These are phyloP conservation scores for Bombus breviceps DNA, from an alignment of 1,140 invertebrate genomes.

Conservation along the genomic window DNA sequence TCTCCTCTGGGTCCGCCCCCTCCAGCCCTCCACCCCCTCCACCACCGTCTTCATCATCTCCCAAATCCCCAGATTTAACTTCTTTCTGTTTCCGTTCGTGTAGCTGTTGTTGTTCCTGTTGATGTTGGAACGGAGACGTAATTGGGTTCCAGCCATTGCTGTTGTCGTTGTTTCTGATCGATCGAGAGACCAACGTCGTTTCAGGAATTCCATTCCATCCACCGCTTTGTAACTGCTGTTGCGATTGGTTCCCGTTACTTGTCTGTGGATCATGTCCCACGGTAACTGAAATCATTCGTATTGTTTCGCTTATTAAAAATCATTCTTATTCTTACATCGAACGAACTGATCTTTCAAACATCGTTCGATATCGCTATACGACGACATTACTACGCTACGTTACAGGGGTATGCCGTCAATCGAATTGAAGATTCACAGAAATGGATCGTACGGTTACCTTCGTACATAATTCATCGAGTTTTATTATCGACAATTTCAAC, in stretches of 20 bases:
- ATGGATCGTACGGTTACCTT: slow-evolving; percentile 39
- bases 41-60: slow-evolving; percentile 80
- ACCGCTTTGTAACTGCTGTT: slow-evolving; percentile 61
- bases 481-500: slow-evolving; percentile 38
- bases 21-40: slow-evolving; percentile 87
- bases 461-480: slow-evolving; percentile 31
- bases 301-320: not conserved
- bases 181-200: slow-evolving; percentile 62
- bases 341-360: not conserved
- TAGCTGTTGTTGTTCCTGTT: slow-evolving; percentile 60
- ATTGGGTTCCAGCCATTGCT: slow-evolving; percentile 65
- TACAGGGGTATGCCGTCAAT: not conserved
- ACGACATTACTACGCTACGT: not conserved
- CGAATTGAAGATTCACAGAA: slow-evolving; percentile 1
- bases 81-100: slow-evolving; percentile 69
- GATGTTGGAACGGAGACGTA: slow-evolving; percentile 55
- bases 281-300: slow-evolving; percentile 65
- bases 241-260: slow-evolving; percentile 69
- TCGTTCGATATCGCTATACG: not conserved
- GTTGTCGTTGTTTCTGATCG: slow-evolving; percentile 59
- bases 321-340: not conserved
- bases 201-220: slow-evolving; percentile 54
- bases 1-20: slow-evolving; percentile 94
- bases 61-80: slow-evolving; percentile 72
- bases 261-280: slow-evolving; percentile 77